Evolutionary conservation across 2,113 vertebrate genomes (phyloP).

Genomic region (Ursus arctos): DNA sequence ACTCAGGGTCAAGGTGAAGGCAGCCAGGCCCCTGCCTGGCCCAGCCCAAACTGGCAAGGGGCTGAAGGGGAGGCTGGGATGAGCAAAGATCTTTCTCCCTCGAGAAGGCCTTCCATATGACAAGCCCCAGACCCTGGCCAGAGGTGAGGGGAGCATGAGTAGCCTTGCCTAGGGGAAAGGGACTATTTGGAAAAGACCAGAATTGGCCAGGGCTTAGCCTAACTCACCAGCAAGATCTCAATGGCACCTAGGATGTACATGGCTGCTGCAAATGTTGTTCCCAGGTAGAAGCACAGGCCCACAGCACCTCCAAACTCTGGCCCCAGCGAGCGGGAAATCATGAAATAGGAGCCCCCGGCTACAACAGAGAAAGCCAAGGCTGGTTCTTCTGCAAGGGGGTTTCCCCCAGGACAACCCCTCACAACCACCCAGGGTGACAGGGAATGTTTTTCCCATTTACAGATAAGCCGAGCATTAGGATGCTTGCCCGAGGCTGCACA

Average conservation of each 20-base stretch:
- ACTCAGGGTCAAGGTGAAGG: background rate
- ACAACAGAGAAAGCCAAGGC: conserved; percentile 53
- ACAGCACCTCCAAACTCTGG: conserved; percentile 99
- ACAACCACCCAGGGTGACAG: background rate
- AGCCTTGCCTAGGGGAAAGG: background rate
- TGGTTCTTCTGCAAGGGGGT: background rate
- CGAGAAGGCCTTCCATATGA: background rate
- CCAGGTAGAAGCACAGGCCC: conserved; percentile 98
- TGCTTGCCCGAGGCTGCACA: background rate
- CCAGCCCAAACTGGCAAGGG: background rate
- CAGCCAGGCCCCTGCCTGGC: background rate
- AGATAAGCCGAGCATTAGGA: background rate
- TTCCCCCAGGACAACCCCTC: background rate
- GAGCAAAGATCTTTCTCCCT: conserved; percentile 3
- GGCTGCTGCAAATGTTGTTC: conserved; percentile 97
- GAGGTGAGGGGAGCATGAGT: background rate
- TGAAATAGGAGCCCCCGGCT: conserved; percentile 99
- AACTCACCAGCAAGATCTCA: conserved; percentile 97
- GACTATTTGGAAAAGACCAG: background rate
- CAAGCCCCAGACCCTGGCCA: background rate
- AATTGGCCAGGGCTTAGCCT: background rate
- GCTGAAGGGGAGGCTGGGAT: background rate
- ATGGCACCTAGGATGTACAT: conserved; percentile 99
- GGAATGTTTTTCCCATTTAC: background rate
- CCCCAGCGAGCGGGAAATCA: conserved; percentile 98